These are phyloP conservation scores for Oscheius sp. DNA, from an alignment of 2,888 invertebrate species.

Conservation along the genomic window DNA sequence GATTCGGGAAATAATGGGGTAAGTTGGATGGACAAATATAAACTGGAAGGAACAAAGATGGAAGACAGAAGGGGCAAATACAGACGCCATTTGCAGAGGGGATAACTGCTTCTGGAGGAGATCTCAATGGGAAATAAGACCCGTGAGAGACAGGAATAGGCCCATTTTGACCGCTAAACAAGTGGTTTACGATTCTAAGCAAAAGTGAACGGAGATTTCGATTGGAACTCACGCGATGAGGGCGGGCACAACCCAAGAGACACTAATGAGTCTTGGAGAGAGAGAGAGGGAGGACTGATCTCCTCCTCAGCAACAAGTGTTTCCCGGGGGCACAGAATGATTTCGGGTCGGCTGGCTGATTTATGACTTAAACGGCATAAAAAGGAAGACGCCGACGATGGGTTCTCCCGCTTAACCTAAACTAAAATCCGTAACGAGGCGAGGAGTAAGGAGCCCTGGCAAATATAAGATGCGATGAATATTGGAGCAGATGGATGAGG, in stretches of 20 bases:
- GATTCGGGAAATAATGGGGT: too few relatives aligned
- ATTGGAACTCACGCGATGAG: too few relatives aligned
- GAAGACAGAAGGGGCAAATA: too few relatives aligned
- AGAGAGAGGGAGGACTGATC: too few relatives aligned
- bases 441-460: conserved; percentile 11
- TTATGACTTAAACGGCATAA: neutral
- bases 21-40: too few relatives aligned
- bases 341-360: conserved; percentile 2
- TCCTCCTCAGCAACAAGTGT: conserved; percentile 1
- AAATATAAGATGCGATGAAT: conserved; percentile 31
- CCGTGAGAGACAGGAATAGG: too few relatives aligned
- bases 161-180: too few relatives aligned
- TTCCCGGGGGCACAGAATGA: conserved; percentile 18
- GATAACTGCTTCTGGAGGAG: neutral
- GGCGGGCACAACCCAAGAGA: too few relatives aligned
- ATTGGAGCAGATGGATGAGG: conserved; percentile 23
- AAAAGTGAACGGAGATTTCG: too few relatives aligned
- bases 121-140: neutral
- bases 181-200: too few relatives aligned
- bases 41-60: too few relatives aligned
- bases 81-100: neutral
- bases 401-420: neutral
- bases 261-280: too few relatives aligned
- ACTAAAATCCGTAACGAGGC: conserved; percentile 6
- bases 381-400: neutral